A percentile compares a stretch with the other conserved stretches of the same genome.
phyloP scores from a whole-genome alignment of 64 coral and sea anemone species.

The Trachythela sp. region DNA sequence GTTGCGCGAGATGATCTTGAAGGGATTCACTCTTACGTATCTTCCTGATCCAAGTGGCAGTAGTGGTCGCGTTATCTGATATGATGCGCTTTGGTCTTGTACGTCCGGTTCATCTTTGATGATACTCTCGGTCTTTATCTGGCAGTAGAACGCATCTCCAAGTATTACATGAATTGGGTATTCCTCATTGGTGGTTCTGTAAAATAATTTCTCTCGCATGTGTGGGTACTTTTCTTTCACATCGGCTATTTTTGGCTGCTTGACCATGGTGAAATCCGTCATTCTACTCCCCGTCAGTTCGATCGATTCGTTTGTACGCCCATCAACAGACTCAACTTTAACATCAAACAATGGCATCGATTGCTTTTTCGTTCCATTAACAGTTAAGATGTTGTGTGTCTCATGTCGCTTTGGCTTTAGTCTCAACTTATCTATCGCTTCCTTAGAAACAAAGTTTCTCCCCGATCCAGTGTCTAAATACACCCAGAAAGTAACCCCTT shows the following conservation, averaged over 20 bases:
- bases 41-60: too few species aligned
- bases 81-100: constrained; percentile 54
- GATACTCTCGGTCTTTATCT: constrained; percentile 32
- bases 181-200: constrained; percentile 18
- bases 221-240: constrained; percentile 40
- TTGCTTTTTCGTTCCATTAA: constrained; percentile 12
- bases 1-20: constrained; percentile 26
- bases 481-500: background rate
- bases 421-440: background rate
- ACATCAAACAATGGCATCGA: constrained; percentile 47
- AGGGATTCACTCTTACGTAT: too few species aligned
- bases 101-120: constrained; percentile 41
- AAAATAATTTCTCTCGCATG: constrained; percentile 24
- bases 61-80: constrained; percentile 53
- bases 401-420: background rate
- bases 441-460: background rate
- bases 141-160: constrained; percentile 29
- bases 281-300: background rate
- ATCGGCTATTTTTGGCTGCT: constrained; percentile 16
- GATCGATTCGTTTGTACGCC: background rate
- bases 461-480: background rate
- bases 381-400: background rate
- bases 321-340: constrained; percentile 6
- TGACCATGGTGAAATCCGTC: background rate
- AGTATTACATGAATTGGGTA: constrained; percentile 41